phyloP scores from a whole-genome alignment of 1,140 invertebrate species.

The Aphidius gifuensis region DNA sequence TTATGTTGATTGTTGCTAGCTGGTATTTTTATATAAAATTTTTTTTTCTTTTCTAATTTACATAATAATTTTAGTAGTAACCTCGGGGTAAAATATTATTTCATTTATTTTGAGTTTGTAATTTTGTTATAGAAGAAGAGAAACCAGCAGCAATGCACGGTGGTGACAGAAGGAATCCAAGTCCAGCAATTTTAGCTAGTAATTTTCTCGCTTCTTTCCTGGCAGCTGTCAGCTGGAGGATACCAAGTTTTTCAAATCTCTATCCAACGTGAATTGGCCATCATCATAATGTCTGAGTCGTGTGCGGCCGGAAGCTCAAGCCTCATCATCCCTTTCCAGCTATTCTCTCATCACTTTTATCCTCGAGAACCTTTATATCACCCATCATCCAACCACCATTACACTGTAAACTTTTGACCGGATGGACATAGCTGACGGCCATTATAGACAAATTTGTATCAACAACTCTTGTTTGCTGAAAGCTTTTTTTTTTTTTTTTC shows the following conservation, averaged over 20 bases:
- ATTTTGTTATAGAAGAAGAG: conserved; percentile 49
- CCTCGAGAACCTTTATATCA: not conserved
- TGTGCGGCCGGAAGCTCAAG: not conserved
- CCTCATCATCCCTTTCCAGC: conserved; percentile 21
- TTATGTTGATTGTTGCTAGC: not conserved
- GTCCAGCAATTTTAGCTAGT: conserved; percentile 49
- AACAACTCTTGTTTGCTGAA: too few species aligned
- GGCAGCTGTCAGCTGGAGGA: conserved; percentile 52
- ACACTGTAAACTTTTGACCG: too few species aligned
- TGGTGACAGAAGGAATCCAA: conserved; percentile 51
- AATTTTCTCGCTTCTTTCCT: conserved; percentile 51
- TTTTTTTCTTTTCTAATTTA: too few species aligned
- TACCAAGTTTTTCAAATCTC: conserved; percentile 51
- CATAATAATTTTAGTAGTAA: too few species aligned
- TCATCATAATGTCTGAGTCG: not conserved
- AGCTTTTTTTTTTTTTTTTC: too few species aligned
- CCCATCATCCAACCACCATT: too few species aligned
- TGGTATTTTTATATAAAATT: too few species aligned
- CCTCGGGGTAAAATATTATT: not conserved
- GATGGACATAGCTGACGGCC: too few species aligned
- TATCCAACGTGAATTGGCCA: conserved; percentile 47
- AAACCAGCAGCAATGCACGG: conserved; percentile 59
- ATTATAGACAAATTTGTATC: too few species aligned
- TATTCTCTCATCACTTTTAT: not conserved
- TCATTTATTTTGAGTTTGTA: conserved; percentile 28